phyloP scores from a whole-genome alignment of 1,140 invertebrate genomes.

The Hetaerina americana region DNA sequence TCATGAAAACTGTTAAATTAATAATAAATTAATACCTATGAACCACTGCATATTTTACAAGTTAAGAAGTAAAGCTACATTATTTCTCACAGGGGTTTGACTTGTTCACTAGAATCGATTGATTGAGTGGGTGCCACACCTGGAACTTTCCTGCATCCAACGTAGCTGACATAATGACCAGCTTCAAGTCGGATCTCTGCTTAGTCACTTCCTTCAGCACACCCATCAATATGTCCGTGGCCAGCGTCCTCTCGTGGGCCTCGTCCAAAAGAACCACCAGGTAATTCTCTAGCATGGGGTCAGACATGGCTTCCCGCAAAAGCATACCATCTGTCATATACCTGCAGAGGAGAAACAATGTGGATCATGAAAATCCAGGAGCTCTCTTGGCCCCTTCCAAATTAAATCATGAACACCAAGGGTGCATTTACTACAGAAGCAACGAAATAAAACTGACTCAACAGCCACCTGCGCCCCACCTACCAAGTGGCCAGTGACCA shows the following conservation, averaged over 20 bases:
- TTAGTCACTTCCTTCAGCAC: slow-evolving; percentile 95
- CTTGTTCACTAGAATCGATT: too few relatives aligned
- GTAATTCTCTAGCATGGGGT: slow-evolving; percentile 93
- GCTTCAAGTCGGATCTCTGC: slow-evolving; percentile 85
- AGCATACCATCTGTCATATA: slow-evolving; percentile 99
- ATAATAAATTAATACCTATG: too few relatives aligned
- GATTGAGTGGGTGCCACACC: too few relatives aligned
- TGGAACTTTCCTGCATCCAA: slow-evolving; percentile 99
- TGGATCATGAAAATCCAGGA: background rate
- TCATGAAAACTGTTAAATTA: too few relatives aligned
- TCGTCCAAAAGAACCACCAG: slow-evolving; percentile 95
- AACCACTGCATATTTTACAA: too few relatives aligned
- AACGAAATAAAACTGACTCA: too few relatives aligned
- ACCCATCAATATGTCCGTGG: slow-evolving; percentile 98
- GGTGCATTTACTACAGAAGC: too few relatives aligned
- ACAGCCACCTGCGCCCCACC: too few relatives aligned
- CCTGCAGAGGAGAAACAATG: slow-evolving; percentile 27
- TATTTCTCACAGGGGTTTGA: too few relatives aligned
- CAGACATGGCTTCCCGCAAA: slow-evolving; percentile 96
- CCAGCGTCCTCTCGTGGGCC: slow-evolving; percentile 95
- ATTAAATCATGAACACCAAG: background rate
- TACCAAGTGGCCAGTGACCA: too few relatives aligned
- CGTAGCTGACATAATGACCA: slow-evolving; percentile 99
- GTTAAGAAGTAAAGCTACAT: too few relatives aligned
- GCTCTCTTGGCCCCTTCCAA: background rate